Evolutionary conservation across 2,113 vertebrate species (phyloP), one percentile per base, ranked within the genome.

Genomic region (Crypturellus undulatus): DNA sequence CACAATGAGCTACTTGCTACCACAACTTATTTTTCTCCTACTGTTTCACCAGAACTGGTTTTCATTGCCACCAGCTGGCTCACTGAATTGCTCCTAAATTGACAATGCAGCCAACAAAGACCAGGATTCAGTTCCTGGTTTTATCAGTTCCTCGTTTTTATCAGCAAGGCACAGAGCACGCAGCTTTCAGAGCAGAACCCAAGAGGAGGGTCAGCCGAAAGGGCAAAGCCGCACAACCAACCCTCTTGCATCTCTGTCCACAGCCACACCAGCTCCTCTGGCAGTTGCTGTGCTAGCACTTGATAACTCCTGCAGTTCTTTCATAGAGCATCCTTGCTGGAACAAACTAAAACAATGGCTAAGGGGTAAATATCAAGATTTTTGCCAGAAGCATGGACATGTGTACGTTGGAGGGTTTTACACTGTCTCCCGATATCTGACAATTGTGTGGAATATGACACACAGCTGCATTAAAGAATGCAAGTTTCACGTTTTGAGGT

Each of bases 171-270:
- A 89, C 4, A 1, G 9, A 89, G 38, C 25, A 68, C 84, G 52
- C 34, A 79, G 47, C 63, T 90, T 83, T 69, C 56, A 84, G 60
- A 94, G 81, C 65, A 92, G 77, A 68, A 34, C 79, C 80, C 40
- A 87, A 56, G 54, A 68, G 45, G 34, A 60, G 45, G 72, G 71
- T n/a, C n/a, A 36, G 90, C 19, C 6, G 1, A 94, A 88, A 22
- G 2, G 0, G 32, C 67, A 64, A 17, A 6, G 68, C 77, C 92
- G 90, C 67, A 56, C 73, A 94, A 94, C 73, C 68, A 60, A 51
- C 63, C 84, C 75, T 30, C 68, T 58, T 28, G 36, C 12, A 9
- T 54, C 79, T 67, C 67, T 45, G 42, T 12, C 59, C 58, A 73
- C 71, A 51, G 68, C 54, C 40, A 10, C 30, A 88, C 51, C 28